phyloP scores from a whole-genome alignment of 2,113 vertebrate genomes.

The Limnothrissa miodon region DNA sequence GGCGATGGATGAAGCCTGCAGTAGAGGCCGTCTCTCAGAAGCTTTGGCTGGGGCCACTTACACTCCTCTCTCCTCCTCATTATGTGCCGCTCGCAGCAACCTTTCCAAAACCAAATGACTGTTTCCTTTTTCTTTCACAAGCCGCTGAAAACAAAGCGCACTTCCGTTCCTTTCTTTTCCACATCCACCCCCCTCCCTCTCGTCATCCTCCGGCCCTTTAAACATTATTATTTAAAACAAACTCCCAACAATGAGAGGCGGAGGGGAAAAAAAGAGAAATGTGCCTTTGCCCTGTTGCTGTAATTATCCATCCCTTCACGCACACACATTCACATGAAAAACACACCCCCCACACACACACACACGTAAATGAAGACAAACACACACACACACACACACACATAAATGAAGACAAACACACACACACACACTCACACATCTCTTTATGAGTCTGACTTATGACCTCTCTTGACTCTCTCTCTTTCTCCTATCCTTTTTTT shows the following conservation, averaged over 20 bases:
- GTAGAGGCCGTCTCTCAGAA: not conserved
- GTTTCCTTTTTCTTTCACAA: constrained; percentile 17
- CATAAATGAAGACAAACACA: too few relatives aligned
- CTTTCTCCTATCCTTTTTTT: not conserved
- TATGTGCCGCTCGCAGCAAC: not conserved
- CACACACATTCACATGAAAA: too few relatives aligned
- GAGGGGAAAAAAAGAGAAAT: constrained; percentile 8
- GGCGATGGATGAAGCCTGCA: not conserved
- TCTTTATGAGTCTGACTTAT: constrained; percentile 13
- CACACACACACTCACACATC: constrained; percentile 4
- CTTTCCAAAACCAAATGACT: constrained; percentile 18
- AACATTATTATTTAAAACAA: constrained; percentile 21
- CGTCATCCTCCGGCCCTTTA: not conserved
- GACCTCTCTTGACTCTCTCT: constrained; percentile 16
- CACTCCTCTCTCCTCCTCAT: not conserved
- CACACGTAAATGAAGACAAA: too few relatives aligned
- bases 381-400: too few relatives aligned
- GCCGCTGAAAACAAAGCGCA: not conserved
- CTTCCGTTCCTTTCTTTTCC: constrained; percentile 58
- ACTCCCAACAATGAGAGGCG: constrained; percentile 23
- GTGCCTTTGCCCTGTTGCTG: not conserved
- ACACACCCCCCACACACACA: too few relatives aligned
- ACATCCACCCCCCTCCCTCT: constrained; percentile 34
- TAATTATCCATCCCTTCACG: constrained; percentile 7
- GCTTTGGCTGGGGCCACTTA: not conserved